Base-by-base conservation (phyloP, 2,888 invertebrate species). In the Cheilosia vernalis region DNA sequence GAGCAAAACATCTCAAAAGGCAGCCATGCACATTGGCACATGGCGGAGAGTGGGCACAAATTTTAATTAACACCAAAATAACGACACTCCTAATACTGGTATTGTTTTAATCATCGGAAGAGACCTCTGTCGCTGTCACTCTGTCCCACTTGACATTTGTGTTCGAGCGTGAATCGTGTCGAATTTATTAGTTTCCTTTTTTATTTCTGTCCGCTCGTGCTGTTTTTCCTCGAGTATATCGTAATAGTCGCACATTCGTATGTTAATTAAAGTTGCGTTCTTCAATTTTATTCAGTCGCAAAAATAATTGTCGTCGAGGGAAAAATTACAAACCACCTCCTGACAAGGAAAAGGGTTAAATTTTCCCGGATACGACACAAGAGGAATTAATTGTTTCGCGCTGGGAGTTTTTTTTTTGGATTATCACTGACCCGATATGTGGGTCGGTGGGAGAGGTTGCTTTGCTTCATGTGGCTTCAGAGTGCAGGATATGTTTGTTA, bases 21-120 rank as follows among this genome's bases (percentile, higher is more conserved):
- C 33, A 19, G 21, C 33, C 37, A 21, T 37, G 17, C n/a, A 37
- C 10, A 19, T n/a, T 44, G 30, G 13, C 55, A 30, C 19, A 17
- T 42, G 66, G 30, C 27, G 7, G 15, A 21, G 13, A 2, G 42
- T 33, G 51, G 51, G 51, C 63, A 30, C 10, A 51, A 53, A 33
- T 72, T 77, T 77, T 77, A 77, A 69, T 77, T 69, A 77, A 77
- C 67, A 69, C 77, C 77, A 9, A 67, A 69, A 69, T 77, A 77
- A 61, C 67, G 77, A 69, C 44, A 61, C 51, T 47, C 47, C 9
- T 60, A 13, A n/a, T 56, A 27, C 66, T 33, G 37, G 21, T 42
- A 44, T 53, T 44, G 63, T 56, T 47, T 56, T 55, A 33, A 55
- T 21, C 47, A 47, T 55, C 33, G 27, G 33, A 56, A 24, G 47